Base-by-base conservation (phyloP, 2,113 vertebrate genomes). In the Bufo bufo region DNA sequence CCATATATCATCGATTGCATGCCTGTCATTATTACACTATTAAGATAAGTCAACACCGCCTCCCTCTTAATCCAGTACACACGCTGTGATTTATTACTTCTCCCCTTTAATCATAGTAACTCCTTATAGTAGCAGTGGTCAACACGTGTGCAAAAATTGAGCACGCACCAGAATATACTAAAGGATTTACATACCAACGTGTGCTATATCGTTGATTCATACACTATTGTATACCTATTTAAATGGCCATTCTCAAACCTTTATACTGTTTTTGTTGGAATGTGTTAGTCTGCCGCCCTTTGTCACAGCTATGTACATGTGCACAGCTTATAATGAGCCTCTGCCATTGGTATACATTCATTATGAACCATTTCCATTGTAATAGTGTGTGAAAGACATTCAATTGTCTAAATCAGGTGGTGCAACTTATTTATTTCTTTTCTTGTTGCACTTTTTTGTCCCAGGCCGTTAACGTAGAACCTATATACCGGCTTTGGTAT, bases 1-100 rank as follows among this genome's bases (percentile, higher is more conserved):
- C 89, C 58, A n/a, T 92, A 87, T 1, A 0, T 91, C 90, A 89
- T 77, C 19, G 1, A 8, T 90, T 80, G 75, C 80, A 74, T 0
- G 65, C 85, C 89, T 85, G 85, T 86, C 50, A 0, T 77, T 8
- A 3, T 77, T 72, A 86, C 79, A 19, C 90, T 74, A 75, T 86
- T 89, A 54, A 33, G 50, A 50, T 65, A 49, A 69, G 84, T 58
- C n/a, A 54, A 33, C 8, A 16, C 82, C 66, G 5, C 0, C 0
- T 85, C 81, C 33, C 47, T 66, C 84, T 72, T 80, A 66, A 66
- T 84, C 13, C 4, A 0, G 69, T 50, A 87, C 89, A 74, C 72
- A 20, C 58, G 47, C 72, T 45, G 79, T 81, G 56, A 87, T 88
- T 8, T 5, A 81, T 89, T 90, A 87, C 20, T 52, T 54, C 43